Percentiles rank a stretch among this genome's conserved stretches.
Evolutionary conservation across 2,888 invertebrate species (phyloP).

Genomic region (Nudaria mundana): DNA sequence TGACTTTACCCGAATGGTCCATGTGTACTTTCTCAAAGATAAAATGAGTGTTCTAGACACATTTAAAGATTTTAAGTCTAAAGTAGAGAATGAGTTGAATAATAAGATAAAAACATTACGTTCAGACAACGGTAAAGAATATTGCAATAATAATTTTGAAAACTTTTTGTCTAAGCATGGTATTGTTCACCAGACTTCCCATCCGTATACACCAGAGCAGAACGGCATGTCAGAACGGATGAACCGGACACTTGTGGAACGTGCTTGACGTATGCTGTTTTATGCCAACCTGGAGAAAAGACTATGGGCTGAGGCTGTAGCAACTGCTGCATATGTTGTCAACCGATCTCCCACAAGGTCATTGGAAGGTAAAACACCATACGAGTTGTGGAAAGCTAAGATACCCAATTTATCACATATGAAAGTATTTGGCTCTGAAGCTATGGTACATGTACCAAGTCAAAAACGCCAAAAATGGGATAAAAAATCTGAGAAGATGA

Average conservation of each 20-base stretch:
- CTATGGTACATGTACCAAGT: background rate
- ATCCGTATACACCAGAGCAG: background rate
- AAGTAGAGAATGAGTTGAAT: background rate
- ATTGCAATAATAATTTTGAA: background rate
- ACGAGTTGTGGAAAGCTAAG: background rate
- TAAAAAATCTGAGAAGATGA: no score
- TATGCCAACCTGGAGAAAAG: background rate
- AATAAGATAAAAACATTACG: background rate
- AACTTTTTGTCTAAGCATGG: background rate
- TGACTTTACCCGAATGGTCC: background rate
- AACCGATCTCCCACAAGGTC: background rate
- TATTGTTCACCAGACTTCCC: no score
- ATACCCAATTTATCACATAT: background rate
- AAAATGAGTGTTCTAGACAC: background rate
- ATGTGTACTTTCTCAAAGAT: background rate
- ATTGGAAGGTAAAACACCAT: background rate
- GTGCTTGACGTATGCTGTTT: background rate
- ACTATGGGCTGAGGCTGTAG: slow-evolving; percentile 6
- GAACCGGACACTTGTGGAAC: background rate
- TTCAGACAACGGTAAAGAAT: background rate
- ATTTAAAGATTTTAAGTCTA: background rate
- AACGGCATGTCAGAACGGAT: slow-evolving; percentile 1
- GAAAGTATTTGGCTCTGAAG: background rate
- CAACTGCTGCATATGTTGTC: background rate
- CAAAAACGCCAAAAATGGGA: no score